Base-by-base conservation (phyloP, 2,113 vertebrate genomes). In the Bombycilla garrulus region DNA sequence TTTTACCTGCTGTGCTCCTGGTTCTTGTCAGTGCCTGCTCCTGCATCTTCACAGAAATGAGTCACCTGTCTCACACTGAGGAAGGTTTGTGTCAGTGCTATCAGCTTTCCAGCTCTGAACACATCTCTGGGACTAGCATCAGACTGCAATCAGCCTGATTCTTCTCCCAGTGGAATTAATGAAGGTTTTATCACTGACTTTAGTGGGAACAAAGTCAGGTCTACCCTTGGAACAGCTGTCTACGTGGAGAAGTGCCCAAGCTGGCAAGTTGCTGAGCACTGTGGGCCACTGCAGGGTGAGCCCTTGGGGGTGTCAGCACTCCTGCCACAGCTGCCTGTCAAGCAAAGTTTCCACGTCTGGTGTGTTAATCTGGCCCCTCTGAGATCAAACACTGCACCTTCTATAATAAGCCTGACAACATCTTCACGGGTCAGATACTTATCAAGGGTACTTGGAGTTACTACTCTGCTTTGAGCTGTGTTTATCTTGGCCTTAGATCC, bases 1-100 rank as follows among this genome's bases (percentile, higher is more conserved):
- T 90, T 70, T 97, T 96, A 86, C 98, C 97, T 72, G 97, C 95
- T 10, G 97, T 97, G 54, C 96, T 90, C 67, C 95, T 79, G 20
- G 95, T 67, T 57, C 97, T 90, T 29, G 98, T 86, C 8, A 97
- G 96, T 56, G 21, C 96, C 97, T 82, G 95, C 88, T 15, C 69
- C n/a, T 69, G 97, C 82, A 18, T 97, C 97, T 77, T 97, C 97
- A 18, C 95, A 70, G 98, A 73, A 86, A 95, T 93, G 62, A 98
- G 96, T 12, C 95, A 80, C 26, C 97, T 97, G 4, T 97, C 98
- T 98, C 97, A 87, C 10, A 3, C 9, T 12, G n/a, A 45, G 73
- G 22, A 86, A 33, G 22, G 14, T 51, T 64, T 76, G 58, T 54
- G 56, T 14, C 60, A 40, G 6, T 28, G 36, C 56, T 62, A 42